Evolutionary conservation across 2,888 invertebrate genomes (phyloP).

Genomic region (Xestia ashworthii): DNA sequence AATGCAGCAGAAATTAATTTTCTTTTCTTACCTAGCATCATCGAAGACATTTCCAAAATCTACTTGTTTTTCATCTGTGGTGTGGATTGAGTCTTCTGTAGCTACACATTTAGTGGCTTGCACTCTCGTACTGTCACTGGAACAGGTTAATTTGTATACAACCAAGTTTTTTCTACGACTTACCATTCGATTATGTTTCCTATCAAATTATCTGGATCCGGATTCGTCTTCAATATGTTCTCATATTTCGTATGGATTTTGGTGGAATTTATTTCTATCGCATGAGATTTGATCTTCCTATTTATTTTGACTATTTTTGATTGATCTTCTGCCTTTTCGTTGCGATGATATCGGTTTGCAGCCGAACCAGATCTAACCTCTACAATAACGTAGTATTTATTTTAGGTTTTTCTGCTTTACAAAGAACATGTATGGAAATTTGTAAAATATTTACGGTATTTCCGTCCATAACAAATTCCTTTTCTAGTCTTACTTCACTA

Average conservation of each 20-base stretch:
- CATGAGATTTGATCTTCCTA: not conserved
- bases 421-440: not conserved
- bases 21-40: not conserved
- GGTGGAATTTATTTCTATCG: not conserved
- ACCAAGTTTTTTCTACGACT: conserved; percentile 49
- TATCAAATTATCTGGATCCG: conserved; percentile 51
- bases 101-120: not conserved
- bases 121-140: conserved; percentile 61
- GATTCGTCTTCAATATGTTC: conserved; percentile 21
- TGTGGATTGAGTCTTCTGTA: conserved; percentile 39
- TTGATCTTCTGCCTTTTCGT: not conserved
- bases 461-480: not conserved
- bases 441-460: not conserved
- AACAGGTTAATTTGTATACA: conserved; percentile 69
- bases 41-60: not conserved
- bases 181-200: conserved; percentile 48
- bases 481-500: not conserved
- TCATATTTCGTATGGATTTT: not conserved
- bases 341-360: not conserved
- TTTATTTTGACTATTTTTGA: not conserved
- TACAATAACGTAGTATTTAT: not conserved
- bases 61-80: not conserved
- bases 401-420: not conserved
- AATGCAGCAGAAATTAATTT: not conserved
- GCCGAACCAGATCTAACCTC: not conserved